Evolutionary conservation across 1,140 invertebrate genomes (phyloP), one percentile per base, ranked within the genome.

Genomic region (Ectropis grisescens): DNA sequence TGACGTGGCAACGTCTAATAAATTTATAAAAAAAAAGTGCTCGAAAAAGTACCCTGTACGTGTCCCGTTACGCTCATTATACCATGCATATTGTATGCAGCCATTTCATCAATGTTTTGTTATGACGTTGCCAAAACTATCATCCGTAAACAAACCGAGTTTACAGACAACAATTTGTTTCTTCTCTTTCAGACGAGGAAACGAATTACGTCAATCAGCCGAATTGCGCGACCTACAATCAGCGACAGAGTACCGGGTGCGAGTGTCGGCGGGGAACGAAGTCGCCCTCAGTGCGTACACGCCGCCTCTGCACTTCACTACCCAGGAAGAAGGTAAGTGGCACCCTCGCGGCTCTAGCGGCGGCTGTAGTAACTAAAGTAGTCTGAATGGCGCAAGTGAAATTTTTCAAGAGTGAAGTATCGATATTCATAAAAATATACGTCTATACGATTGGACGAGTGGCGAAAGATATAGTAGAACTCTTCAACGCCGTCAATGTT

Each of bases 221-320:
- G 78, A 83, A 24, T 41, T 83, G 0, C 41, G 66, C 2, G 74
- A 79, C n/a, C 45, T 83, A 1, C 55, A 61, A 14, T 72, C 82
- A n/a, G 71, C 79, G 0, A 45, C 62, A 1, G 72, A 78, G 11
- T 83, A 83, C 24, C 44, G 65, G 32, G 74, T 66, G 1, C 46
- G 81, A 1, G 46, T 83, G 0, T 66, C 79, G 2, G 67, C 78
- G 1, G 75, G 75, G 0, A 82, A 82, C 28, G 58, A 72, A 24
- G 75, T 76, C 0, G 79, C 80, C 22, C 33, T 74, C 0, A 83
- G 81, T 34, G 58, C 69, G 2, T 83, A 62, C 14, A 82, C 79
- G 0, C 61, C 61, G 19, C 64, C 79, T 1, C 57, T 78, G 3
- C 69, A 80, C 34, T 82, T 83, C 32, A 74, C 72, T 15, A 83